phyloP scores from a whole-genome alignment of 37 sponge, comb jelly and placozoan genomes.

The Chondrilla cf. caribensis region DNA sequence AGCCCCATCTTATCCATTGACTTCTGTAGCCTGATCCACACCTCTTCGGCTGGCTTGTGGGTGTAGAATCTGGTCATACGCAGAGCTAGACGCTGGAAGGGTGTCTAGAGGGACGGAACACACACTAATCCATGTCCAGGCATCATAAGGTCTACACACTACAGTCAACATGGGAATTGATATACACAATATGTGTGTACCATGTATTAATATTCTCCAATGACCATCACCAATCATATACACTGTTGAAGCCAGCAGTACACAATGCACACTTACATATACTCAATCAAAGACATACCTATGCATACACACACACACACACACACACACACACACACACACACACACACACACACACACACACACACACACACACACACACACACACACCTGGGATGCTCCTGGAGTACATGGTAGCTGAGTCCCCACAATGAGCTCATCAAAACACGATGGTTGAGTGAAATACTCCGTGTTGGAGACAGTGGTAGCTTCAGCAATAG shows the following conservation, averaged over 20 bases:
- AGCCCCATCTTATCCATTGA: slow-evolving; percentile 48
- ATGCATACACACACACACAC: slow-evolving; percentile 2
- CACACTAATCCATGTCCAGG: too few species aligned
- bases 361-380: slow-evolving; percentile 24
- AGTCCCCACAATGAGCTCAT: slow-evolving; percentile 78
- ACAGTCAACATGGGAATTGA: background rate
- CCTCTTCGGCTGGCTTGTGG: slow-evolving; percentile 25
- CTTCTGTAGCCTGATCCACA: slow-evolving; percentile 55
- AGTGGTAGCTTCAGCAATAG: background rate
- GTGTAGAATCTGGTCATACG: slow-evolving; percentile 84
- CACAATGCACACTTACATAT: background rate
- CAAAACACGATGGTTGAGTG: slow-evolving; percentile 81
- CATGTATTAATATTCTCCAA: too few species aligned
- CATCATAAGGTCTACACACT: background rate
- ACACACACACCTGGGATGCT: slow-evolving; percentile 61
- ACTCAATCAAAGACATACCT: background rate
- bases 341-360: background rate
- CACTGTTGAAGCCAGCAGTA: too few species aligned
- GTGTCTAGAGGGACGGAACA: slow-evolving; percentile 29
- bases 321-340: slow-evolving; percentile 28
- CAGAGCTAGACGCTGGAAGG: slow-evolving; percentile 71
- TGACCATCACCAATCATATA: too few species aligned
- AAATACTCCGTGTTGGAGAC: slow-evolving; percentile 52
- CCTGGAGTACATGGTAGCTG: slow-evolving; percentile 83
- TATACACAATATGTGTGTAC: too few species aligned